A percentile compares a stretch with the other conserved stretches of the same genome.
These are phyloP conservation scores for Urocynchramus pylzowi DNA, from an alignment of 2,113 vertebrate species.

Conservation along the genomic window DNA sequence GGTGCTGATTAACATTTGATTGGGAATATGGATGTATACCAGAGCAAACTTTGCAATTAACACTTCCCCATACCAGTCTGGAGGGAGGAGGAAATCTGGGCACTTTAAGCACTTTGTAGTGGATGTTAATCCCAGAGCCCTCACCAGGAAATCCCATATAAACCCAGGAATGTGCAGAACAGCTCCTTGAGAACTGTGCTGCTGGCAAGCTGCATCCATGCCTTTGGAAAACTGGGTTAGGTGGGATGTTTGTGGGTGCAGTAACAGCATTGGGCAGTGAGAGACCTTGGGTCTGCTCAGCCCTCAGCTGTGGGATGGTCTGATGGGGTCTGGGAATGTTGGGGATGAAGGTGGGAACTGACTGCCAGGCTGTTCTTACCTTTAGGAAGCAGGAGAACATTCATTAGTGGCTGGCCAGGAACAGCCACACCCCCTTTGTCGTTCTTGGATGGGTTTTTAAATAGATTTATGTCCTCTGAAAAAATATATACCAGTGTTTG, in stretches of 20 bases:
- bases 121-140: background rate
- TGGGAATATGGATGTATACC: background rate
- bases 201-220: background rate
- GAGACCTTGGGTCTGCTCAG: background rate
- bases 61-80: background rate
- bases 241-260: background rate
- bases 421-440: background rate
- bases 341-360: background rate
- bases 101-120: slow-evolving; percentile 36
- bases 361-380: background rate
- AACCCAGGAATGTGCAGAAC: background rate
- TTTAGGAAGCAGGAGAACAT: background rate
- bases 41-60: background rate
- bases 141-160: background rate
- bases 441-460: background rate
- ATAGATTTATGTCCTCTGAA: background rate
- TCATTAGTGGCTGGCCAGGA: background rate
- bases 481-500: background rate
- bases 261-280: rapidly evolving
- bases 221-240: background rate
- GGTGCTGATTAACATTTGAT: background rate
- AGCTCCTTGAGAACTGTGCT: background rate
- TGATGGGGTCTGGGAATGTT: background rate
- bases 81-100: background rate
- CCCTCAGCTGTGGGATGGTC: rapidly evolving